Conservation (phyloP, 2,888 invertebrate genomes). For the Malthinus flaveolus region DNA sequence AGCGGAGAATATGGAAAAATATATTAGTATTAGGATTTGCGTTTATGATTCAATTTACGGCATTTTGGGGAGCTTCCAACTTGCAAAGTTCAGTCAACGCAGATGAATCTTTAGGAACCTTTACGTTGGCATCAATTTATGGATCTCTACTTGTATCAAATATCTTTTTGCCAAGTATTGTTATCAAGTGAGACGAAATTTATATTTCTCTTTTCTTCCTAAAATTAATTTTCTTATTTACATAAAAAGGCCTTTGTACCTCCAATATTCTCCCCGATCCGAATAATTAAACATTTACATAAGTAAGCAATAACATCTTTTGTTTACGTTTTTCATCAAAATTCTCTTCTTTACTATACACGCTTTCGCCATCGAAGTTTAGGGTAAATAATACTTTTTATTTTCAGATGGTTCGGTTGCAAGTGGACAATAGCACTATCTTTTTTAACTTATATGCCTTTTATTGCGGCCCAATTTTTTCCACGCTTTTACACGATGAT, state of each 20-base stretch:
- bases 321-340: not conserved
- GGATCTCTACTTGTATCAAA: constrained; percentile 87
- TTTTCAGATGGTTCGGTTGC: constrained; percentile 79
- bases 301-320: too few species aligned
- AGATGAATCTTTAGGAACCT: constrained; percentile 79
- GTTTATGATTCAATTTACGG: constrained; percentile 91
- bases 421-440: constrained; percentile 88
- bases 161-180: constrained; percentile 81
- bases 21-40: constrained; percentile 82
- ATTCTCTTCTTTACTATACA: too few species aligned
- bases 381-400: constrained; percentile 4
- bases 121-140: constrained; percentile 84
- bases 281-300: too few species aligned
- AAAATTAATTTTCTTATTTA: not conserved
- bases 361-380: too few species aligned
- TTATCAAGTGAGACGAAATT: constrained; percentile 69
- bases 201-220: not conserved
- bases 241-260: not conserved
- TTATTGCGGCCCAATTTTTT: constrained; percentile 88
- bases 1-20: constrained; percentile 81
- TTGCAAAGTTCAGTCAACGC: constrained; percentile 85
- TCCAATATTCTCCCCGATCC: too few species aligned
- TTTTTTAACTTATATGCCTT: constrained; percentile 88
- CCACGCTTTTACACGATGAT: constrained; percentile 83
- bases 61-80: constrained; percentile 85